Conservation (phyloP, 2,113 vertebrate genomes). For the Coptodon rendalli region DNA sequence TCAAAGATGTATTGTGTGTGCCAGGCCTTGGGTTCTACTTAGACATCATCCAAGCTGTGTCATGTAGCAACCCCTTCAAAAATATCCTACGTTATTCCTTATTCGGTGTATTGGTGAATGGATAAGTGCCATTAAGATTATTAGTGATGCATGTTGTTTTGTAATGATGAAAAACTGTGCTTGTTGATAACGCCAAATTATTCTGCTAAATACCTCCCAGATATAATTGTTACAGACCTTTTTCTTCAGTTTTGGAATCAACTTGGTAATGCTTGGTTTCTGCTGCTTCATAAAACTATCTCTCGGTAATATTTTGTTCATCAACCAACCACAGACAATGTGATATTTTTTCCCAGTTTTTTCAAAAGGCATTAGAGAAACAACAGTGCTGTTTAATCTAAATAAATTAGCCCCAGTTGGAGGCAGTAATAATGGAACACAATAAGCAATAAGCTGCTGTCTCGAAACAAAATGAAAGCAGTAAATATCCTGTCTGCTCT, state of each 20-base stretch:
- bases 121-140: background rate
- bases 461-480: constrained; percentile 72
- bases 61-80: background rate
- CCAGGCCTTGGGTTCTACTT: background rate
- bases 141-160: background rate
- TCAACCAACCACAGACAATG: constrained; percentile 14
- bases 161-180: background rate
- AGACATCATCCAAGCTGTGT: background rate
- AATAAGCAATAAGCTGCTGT: constrained; percentile 70
- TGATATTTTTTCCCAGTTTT: background rate
- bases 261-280: constrained; percentile 27
- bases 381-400: constrained; percentile 73
- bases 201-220: background rate
- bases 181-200: background rate
- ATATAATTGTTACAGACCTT: background rate
- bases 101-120: background rate
- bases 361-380: constrained; percentile 60
- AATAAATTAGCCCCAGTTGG: constrained; percentile 77
- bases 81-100: background rate
- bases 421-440: constrained; percentile 69
- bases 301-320: constrained; percentile 20
- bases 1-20: background rate
- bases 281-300: constrained; percentile 38
- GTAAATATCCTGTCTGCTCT: constrained; percentile 67
- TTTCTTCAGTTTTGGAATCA: constrained; percentile 1